A percentile compares a stretch with the other conserved stretches of the same genome.
phyloP scores from a whole-genome alignment of 1,140 invertebrate genomes.

The Drosophila kepulauana region DNA sequence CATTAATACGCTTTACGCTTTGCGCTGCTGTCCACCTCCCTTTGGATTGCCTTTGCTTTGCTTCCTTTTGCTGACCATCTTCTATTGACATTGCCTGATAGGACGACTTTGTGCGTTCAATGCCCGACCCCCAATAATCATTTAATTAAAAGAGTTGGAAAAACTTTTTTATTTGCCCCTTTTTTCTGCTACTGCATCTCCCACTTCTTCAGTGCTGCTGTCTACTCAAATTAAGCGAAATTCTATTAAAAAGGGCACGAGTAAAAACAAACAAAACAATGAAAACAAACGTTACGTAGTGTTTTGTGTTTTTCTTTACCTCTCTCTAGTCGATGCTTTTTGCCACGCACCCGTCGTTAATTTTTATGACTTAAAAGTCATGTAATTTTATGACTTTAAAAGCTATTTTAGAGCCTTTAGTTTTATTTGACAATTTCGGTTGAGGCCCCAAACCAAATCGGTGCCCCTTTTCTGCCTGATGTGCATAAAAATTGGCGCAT shows the following conservation, averaged over 20 bases:
- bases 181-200: constrained; percentile 21
- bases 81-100: constrained; percentile 73
- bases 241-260: constrained; percentile 75
- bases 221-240: constrained; percentile 80
- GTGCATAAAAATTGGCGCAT: constrained; percentile 73
- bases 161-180: constrained; percentile 65
- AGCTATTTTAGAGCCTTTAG: constrained; percentile 82
- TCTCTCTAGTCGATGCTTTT: constrained; percentile 38
- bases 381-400: constrained; percentile 83
- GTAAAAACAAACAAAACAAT: constrained; percentile 69
- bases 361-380: constrained; percentile 80
- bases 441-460: constrained; percentile 9
- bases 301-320: constrained; percentile 12
- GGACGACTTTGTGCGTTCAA: constrained; percentile 43
- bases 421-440: constrained; percentile 77
- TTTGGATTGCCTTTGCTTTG: no score
- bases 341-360: constrained; percentile 80
- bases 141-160: constrained; percentile 83
- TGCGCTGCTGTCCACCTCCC: constrained; percentile 35
- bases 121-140: constrained; percentile 70
- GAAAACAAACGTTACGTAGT: constrained; percentile 60
- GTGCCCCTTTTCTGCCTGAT: constrained; percentile 44
- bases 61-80: not conserved
- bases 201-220: constrained; percentile 5
- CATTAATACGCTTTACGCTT: constrained; percentile 82